These are phyloP conservation scores for Piezodorus guildinii DNA, from an alignment of 1,140 invertebrate species.

Conservation along the genomic window DNA sequence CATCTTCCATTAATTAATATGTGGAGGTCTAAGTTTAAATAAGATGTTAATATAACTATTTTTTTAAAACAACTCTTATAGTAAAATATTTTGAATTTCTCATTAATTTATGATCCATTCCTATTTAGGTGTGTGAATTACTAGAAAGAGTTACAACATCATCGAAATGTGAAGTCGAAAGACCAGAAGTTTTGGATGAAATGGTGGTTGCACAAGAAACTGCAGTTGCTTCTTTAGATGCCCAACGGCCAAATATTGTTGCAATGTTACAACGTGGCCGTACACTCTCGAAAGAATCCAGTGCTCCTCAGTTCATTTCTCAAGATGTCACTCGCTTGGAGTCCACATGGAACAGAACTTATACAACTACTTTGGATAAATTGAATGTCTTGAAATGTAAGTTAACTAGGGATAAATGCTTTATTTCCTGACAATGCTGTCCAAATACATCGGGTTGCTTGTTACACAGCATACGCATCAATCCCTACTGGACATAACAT, in stretches of 20 bases:
- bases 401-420: background rate
- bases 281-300: conserved; percentile 59
- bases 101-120: too few relatives aligned
- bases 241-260: conserved; percentile 73
- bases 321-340: conserved; percentile 74
- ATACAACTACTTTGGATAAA: conserved; percentile 69
- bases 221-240: conserved; percentile 68
- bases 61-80: too few relatives aligned
- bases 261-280: conserved; percentile 82
- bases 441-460: too few relatives aligned
- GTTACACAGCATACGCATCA: too few relatives aligned
- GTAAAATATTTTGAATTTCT: too few relatives aligned
- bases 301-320: conserved; percentile 74
- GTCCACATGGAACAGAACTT: conserved; percentile 75
- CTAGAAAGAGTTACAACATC: conserved; percentile 51
- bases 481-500: too few relatives aligned
- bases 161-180: conserved; percentile 55
- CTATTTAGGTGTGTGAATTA: conserved; percentile 44
- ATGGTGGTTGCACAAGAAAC: conserved; percentile 66
- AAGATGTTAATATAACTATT: too few relatives aligned
- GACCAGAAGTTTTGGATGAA: conserved; percentile 58
- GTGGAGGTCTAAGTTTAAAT: too few relatives aligned
- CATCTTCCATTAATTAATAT: too few relatives aligned
- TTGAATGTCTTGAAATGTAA: conserved; percentile 63
- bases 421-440: too few relatives aligned